These are phyloP conservation scores for Malurus cyaneus DNA, from an alignment of 2,113 vertebrate genomes.

Conservation along the genomic window DNA sequence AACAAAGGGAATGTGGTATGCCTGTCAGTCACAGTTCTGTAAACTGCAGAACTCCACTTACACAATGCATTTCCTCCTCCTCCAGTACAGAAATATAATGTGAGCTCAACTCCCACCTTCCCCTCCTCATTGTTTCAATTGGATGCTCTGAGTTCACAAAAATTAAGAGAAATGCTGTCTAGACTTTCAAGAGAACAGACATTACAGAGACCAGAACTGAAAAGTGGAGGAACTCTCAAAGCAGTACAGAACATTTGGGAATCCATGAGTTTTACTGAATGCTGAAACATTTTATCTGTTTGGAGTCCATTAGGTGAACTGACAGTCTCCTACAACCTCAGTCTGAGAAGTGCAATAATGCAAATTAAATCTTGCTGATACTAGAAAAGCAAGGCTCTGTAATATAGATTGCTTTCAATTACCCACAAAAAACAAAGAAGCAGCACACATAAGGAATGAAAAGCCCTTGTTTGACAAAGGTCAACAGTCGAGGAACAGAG, in stretches of 20 bases:
- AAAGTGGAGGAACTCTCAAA: not conserved
- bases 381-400: not conserved
- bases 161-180: not conserved
- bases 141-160: not conserved
- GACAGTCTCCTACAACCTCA: not conserved
- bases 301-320: not conserved
- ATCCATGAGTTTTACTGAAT: fast-evolving
- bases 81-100: not conserved
- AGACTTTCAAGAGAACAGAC: not conserved
- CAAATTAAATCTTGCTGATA: not conserved
- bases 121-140: not conserved
- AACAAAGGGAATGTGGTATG: not conserved
- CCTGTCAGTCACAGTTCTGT: not conserved
- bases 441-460: not conserved
- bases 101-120: not conserved
- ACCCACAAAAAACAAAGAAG: not conserved
- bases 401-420: not conserved
- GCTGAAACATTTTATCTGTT: not conserved
- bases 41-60: not conserved
- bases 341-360: not conserved
- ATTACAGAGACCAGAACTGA: not conserved
- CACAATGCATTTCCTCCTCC: not conserved
- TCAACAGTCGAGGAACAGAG: not conserved
- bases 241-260: not conserved
- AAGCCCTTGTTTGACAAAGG: not conserved